Base-by-base conservation (phyloP, 2,113 vertebrate species). In the Apus apus region DNA sequence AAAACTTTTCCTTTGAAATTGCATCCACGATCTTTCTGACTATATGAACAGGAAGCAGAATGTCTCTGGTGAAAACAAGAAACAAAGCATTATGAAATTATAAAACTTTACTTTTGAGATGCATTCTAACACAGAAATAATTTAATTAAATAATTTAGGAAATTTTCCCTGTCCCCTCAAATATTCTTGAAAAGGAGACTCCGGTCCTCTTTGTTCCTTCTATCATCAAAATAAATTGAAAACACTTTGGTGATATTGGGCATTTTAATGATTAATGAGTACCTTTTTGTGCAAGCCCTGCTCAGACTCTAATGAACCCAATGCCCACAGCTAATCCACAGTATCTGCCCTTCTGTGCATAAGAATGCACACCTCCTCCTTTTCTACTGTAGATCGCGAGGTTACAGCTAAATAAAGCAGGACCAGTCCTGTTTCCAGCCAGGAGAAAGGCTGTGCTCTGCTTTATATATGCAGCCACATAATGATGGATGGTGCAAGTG, bases 1-100 rank as follows among this genome's bases (percentile, higher is more conserved):
- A 98, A 25, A 97, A 17, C 91, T 99, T 98, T 66, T 99, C 97
- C 26, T 98, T 98, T 64, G 98, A 97, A 68, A 99, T 97, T 21
- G 98, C 99, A 58, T 98, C 85, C 16, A 98, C 40, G 34, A 99
- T 99, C 96, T 96, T 99, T 91, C 95, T 96, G 25, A 90, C 97
- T 32, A 96, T 97, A 62, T 98, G 96, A 89, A 98, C 97, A 4
- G 98, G 99, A 65, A 99, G 45, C 12, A 21, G 81, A 5, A 98
- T 96, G 97, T 81, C 98, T 36, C 99, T 99, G 93, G 38, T 71
- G 56, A 89, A 43, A 76, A 83, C 4, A 88, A 90, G 71, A 86
- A 60, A 77, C 17, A 32, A 78, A 22, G 2, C 7, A 34, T 70
- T 79, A 48, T 16, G 18, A 62, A 66, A 71, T 71, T 7, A 40